Percentiles rank a stretch among this genome's conserved stretches.
Evolutionary conservation across 2,797 vertebrate genomes (phyloP).

Genomic region (Lates japonicus): DNA sequence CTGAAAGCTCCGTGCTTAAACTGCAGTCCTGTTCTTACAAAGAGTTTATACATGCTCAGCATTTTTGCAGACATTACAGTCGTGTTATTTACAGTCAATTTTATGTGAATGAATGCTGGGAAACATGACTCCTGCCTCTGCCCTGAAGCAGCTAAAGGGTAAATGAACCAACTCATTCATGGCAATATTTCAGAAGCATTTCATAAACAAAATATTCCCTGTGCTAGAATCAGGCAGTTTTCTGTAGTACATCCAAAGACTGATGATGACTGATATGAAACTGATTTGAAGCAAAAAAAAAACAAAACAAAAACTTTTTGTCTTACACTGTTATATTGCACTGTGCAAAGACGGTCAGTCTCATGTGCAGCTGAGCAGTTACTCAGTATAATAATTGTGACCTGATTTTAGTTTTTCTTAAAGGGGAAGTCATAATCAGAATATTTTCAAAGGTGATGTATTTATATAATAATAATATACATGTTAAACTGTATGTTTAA

Average conservation of each 20-base stretch:
- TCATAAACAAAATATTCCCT: background rate
- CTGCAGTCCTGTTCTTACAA: background rate
- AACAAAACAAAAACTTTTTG: background rate
- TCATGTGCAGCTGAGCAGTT: background rate
- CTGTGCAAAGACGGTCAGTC: background rate
- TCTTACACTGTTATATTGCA: background rate
- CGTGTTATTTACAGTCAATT: conserved; percentile 1
- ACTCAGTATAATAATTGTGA: background rate
- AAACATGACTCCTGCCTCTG: conserved; percentile 5
- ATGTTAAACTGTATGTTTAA: conserved; percentile 21
- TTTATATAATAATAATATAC: conserved; percentile 18
- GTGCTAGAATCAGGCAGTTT: background rate
- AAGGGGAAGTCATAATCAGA: background rate
- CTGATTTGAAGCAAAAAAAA: background rate
- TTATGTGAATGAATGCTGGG: background rate
- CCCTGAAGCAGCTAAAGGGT: background rate
- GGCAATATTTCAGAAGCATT: background rate
- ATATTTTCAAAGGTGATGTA: background rate
- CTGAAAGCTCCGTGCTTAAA: background rate
- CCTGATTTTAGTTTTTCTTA: background rate
- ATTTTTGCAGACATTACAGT: background rate
- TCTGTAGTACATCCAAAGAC: background rate
- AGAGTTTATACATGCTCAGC: background rate
- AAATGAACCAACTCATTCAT: background rate
- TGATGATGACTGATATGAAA: background rate